Evolutionary conservation across 2,113 vertebrate species (phyloP), one percentile per base, ranked within the genome.

Genomic region (Spilogale gracilis): DNA sequence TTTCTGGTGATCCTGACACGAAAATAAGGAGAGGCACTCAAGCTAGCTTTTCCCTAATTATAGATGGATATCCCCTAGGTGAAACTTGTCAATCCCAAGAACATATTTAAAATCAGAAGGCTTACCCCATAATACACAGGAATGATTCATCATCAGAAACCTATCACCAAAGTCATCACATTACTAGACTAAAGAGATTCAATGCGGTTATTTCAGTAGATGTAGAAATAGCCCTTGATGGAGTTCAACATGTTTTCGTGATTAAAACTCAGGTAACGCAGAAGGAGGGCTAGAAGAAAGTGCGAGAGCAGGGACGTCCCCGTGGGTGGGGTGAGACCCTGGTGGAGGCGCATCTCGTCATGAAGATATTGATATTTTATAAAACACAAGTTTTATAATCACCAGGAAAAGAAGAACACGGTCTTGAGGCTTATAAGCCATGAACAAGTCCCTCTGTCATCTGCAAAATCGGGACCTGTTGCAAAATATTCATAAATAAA

Each of bases 321-420:
- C 20, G 0, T 3, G 2, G 21, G 78, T 27, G 10, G 43, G 30
- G 5, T 1, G 5, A n/a, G 7, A 65, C 14, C 6, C 50, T 16
- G 12, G 6, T 32, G 67, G 52, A 2, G 9, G 20, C 38, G 32
- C 17, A 0, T 60, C 56, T 17, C 5, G 0, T 50, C 83, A 9
- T 7, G 4, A 16, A 9, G 73, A 38, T 11, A 38, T 45, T 14
- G 61, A 1, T 16, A 16, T 48, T 87, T 65, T 45, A n/a, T 61
- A 16, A 89, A 80, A 65, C 13, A 21, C 4, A 0, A 12, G 20
- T 27, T n/a, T 25, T 45, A 4, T 27, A 7, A 52, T 8, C 67
- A 8, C 54, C 6, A 54, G 61, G 74, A 58, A 87, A 48, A 38
- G 16, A 18, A 6, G 50, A 54, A 5, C 13, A 20, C 18, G 21